These are phyloP conservation scores for Ctenopoma kingsleyae DNA, from an alignment of 2,797 vertebrate genomes.

Conservation along the genomic window DNA sequence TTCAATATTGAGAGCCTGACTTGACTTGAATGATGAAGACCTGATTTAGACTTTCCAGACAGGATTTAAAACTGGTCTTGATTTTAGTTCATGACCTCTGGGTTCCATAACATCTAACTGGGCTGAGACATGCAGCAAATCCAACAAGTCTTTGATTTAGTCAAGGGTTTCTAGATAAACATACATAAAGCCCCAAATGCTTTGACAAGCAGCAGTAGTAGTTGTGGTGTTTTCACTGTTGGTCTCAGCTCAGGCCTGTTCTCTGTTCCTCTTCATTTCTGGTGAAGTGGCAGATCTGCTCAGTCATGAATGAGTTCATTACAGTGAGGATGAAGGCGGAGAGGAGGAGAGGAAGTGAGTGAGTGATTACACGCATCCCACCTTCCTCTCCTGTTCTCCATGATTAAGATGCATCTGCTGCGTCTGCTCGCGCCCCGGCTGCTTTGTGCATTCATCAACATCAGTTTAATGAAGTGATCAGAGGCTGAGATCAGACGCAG, in stretches of 20 bases:
- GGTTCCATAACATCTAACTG: too few relatives aligned
- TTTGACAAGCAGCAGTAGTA: background rate
- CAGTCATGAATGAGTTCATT: conserved; percentile 60
- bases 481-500: conserved; percentile 73
- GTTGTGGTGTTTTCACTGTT: background rate
- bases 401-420: conserved; percentile 75
- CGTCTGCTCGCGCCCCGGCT: conserved; percentile 34
- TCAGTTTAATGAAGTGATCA: conserved; percentile 79
- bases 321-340: conserved; percentile 43
- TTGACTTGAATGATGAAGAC: too few relatives aligned
- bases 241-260: conserved; percentile 22
- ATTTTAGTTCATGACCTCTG: too few relatives aligned
- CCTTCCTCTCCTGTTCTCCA: conserved; percentile 53
- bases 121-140: too few relatives aligned
- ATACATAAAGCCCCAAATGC: background rate
- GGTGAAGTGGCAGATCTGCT: conserved; percentile 43
- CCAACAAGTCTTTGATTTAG: background rate
- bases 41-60: too few relatives aligned
- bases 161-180: background rate
- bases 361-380: conserved; percentile 64
- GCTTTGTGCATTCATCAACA: conserved; percentile 74
- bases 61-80: too few relatives aligned
- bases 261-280: conserved; percentile 25
- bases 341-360: conserved; percentile 60
- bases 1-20: too few relatives aligned